Percentiles rank a stretch among this genome's conserved stretches.
Conservation (phyloP, 2,888 invertebrate genomes). For the Leistus spinibarbis region DNA sequence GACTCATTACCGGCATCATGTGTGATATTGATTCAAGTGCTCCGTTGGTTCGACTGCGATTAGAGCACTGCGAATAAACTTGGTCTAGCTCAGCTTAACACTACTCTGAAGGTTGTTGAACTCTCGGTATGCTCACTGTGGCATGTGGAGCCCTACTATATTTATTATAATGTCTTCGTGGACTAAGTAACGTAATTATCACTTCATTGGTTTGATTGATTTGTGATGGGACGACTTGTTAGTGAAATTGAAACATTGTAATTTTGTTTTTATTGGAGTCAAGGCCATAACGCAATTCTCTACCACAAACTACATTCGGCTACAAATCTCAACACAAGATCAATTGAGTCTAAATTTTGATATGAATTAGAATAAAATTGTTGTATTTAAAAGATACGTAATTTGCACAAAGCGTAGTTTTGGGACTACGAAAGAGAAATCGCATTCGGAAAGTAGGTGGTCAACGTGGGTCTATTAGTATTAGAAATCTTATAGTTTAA, state of each 20-base stretch:
- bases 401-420: too few relatives aligned
- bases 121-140: neutral
- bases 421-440: too few relatives aligned
- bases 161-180: neutral
- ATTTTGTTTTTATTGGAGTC: neutral
- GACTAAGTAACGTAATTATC: neutral
- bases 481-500: too few relatives aligned
- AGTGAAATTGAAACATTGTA: neutral
- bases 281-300: too few relatives aligned
- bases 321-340: too few relatives aligned
- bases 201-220: neutral
- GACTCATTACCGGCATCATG: neutral
- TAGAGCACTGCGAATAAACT: neutral
- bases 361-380: too few relatives aligned
- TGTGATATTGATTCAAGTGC: neutral
- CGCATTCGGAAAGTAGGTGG: too few relatives aligned
- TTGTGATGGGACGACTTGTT: neutral
- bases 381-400: too few relatives aligned
- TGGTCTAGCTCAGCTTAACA: neutral
- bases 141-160: neutral
- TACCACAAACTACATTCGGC: too few relatives aligned
- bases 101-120: neutral
- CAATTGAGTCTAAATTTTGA: too few relatives aligned
- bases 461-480: too few relatives aligned
- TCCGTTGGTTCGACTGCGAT: neutral